Conservation (phyloP, 1,140 invertebrate genomes). For the Stegodyphus dumicola region DNA sequence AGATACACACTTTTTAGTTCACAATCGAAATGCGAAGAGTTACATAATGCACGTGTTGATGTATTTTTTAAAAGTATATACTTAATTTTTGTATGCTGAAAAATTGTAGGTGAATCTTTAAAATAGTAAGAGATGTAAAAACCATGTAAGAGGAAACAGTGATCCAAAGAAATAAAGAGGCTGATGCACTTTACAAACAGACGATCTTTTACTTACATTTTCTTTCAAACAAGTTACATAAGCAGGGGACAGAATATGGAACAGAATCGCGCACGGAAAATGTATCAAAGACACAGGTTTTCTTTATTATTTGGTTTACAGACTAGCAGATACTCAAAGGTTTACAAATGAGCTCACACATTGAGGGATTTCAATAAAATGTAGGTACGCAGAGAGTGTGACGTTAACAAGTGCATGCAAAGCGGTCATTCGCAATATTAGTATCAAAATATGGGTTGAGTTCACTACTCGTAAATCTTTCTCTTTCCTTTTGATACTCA, state of each 20-base stretch:
- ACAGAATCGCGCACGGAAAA: constrained; percentile 47
- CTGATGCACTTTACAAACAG: constrained; percentile 50
- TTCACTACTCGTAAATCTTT: too few relatives aligned
- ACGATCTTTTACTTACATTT: constrained; percentile 59
- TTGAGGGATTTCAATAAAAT: neutral
- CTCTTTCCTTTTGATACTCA: too few relatives aligned
- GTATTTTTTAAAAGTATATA: too few relatives aligned
- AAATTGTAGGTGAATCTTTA: too few relatives aligned
- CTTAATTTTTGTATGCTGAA: too few relatives aligned
- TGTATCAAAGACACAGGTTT: constrained; percentile 51
- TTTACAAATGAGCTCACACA: constrained; percentile 59
- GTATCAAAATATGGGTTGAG: constrained; percentile 42
- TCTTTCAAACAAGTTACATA: constrained; percentile 59
- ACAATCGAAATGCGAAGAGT: too few relatives aligned
- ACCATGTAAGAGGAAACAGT: constrained; percentile 10
- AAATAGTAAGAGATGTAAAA: neutral
- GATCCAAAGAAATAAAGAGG: constrained; percentile 14
- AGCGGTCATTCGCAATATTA: constrained; percentile 37
- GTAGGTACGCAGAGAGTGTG: constrained; percentile 30
- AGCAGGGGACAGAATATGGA: constrained; percentile 45
- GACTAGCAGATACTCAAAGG: constrained; percentile 51
- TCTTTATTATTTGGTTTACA: constrained; percentile 42
- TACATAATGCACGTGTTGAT: too few relatives aligned
- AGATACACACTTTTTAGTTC: too few relatives aligned
- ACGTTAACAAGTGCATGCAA: constrained; percentile 55